These are phyloP conservation scores for Sebastiscus albofasciatus DNA, from an alignment of 2,797 vertebrate genomes.

Conservation along the genomic window DNA sequence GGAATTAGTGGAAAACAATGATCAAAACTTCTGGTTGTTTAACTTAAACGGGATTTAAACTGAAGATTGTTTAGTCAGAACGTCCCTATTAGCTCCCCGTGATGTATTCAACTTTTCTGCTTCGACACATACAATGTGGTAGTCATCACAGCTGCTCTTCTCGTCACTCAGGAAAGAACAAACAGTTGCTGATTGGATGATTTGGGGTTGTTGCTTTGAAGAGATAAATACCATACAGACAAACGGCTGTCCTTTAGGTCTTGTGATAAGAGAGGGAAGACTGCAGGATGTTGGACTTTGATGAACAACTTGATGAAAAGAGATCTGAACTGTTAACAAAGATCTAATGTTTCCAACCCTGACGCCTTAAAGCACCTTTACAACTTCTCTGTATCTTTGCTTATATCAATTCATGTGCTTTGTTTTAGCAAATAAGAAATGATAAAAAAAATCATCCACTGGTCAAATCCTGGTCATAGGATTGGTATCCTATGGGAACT, in stretches of 20 bases:
- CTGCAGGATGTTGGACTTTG: slow-evolving; percentile 48
- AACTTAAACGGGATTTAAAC: not conserved
- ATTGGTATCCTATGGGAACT: not conserved
- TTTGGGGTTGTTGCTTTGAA: not conserved
- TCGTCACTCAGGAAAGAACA: not conserved
- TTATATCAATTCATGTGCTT: slow-evolving; percentile 46
- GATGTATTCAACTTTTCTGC: not conserved
- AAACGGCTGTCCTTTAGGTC: not conserved
- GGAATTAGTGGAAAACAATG: not conserved
- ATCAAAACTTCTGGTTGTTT: not conserved
- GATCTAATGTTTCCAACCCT: slow-evolving; percentile 67
- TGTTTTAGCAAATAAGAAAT: slow-evolving; percentile 31
- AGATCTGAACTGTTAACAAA: slow-evolving; percentile 70
- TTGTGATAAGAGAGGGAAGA: slow-evolving; percentile 8
- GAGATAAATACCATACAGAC: not conserved
- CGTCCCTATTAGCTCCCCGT: not conserved
- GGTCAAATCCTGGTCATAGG: slow-evolving; percentile 1
- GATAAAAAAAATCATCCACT: not conserved
- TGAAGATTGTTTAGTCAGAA: no score
- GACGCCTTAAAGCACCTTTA: slow-evolving; percentile 78
- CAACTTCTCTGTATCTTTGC: slow-evolving; percentile 31
- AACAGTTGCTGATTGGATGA: not conserved
- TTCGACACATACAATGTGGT: not conserved
- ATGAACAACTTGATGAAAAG: slow-evolving; percentile 54
- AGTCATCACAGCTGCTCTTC: slow-evolving; percentile 17